Base-by-base conservation (phyloP, 2,888 invertebrate genomes). In the Tinea semifulvella region DNA sequence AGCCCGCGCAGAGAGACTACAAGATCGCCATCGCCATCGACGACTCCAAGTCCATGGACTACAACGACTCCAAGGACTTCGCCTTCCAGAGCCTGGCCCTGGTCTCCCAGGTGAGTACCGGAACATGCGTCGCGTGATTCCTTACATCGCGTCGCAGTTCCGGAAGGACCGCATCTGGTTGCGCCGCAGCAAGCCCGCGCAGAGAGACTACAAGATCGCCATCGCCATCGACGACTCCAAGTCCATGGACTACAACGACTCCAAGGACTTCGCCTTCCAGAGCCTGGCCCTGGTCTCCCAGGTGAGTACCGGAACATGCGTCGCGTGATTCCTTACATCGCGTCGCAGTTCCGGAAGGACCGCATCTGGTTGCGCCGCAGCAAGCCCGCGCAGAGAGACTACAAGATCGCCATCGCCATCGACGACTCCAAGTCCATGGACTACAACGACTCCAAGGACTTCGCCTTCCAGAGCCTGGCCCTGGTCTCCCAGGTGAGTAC, bases 101-200 rank as follows among this genome's bases (percentile, higher is more conserved):
- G 16, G 93, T 99, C 8, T 89, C 89, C 0, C 89, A 88, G 68
- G 82, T 80, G 48, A 48, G n/a, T n/a, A n/a, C n/a, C n/a, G n/a
- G n/a, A 99, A 99, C 74, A 99, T 99, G 98, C 87, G 98, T 38
- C 73, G 85, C 64, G 92, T 99, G 45, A 97, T 99, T 61, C 95
- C 98, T 0, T 99, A 99, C 79, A 96, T 99, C 53, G 99, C 99
- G 13, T 98, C 98, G 49, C 94, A 98, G 69, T 99, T 98, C 77
- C 87, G 98, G 36, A 99, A 99, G 68, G 98, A 99, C 67, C 97
- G 98, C 68, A 99, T 99, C 60, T 99, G 99, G 99, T 65, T 99
- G 58, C 84, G 98, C 10, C 83, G 99, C 45, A 98, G 96, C 0
- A 96, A 96, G 66, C 96, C 97, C 0, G 95, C 94, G 1, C 94